Evolutionary conservation across 1,140 invertebrate species (phyloP).

Genomic region (Sarcophaga bullata): DNA sequence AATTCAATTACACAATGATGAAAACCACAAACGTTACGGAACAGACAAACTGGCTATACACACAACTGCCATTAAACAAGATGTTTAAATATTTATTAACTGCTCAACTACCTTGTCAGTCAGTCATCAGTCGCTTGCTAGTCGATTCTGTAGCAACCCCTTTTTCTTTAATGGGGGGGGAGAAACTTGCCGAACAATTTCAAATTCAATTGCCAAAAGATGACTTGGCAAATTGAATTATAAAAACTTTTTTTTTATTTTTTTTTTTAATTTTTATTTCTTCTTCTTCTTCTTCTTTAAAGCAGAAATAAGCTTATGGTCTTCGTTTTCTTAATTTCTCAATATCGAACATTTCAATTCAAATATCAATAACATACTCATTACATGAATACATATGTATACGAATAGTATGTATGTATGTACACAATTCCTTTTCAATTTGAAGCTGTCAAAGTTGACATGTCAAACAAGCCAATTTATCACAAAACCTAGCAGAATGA

Average conservation of each 20-base stretch:
- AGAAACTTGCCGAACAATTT: background rate
- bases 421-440: background rate
- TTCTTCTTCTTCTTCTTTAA: too few species aligned
- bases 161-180: background rate
- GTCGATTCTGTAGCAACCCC: background rate
- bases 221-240: conserved; percentile 18
- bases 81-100: too few species aligned
- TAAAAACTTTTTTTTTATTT: background rate
- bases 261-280: background rate
- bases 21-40: conserved; percentile 1
- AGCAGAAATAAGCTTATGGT: too few species aligned
- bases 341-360: conserved; percentile 17
- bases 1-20: conserved; percentile 39
- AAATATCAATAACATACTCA: background rate
- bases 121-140: background rate
- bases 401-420: too few species aligned
- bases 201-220: conserved; percentile 1
- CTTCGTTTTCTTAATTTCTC: background rate
- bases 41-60: background rate
- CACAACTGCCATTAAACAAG: too few species aligned
- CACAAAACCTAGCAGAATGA: background rate
- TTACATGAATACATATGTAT: background rate
- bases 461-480: conserved; percentile 24
- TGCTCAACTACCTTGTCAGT: too few species aligned
- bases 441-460: conserved; percentile 21